Evolutionary conservation across 1,140 invertebrate species (phyloP), one percentile per base, ranked within the genome.

Genomic region (Procambarus virginalis): DNA sequence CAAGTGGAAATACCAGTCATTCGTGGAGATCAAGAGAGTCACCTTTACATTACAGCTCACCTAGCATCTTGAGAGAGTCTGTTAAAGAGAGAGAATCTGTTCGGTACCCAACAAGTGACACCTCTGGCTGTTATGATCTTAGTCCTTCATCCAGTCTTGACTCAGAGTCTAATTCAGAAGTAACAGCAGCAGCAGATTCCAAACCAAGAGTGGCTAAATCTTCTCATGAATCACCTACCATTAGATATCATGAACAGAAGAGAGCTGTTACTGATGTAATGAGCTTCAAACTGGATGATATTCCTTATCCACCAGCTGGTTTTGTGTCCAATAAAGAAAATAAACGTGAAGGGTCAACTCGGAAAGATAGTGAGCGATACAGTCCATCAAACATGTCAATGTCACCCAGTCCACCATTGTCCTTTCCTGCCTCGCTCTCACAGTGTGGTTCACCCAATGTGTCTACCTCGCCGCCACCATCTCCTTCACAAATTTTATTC

Each of bases 301-400:
- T 90, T 48, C 89, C 89, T 2, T 90, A 90, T 51, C 88, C 88
- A 8, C 81, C 81, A 20, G 64, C 60, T 46, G 46, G 64, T 58
- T 77, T 34, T 55, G 48, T 48, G 3, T n/a, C n/a, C 20, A 12
- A 20, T 60, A 60, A 77, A 58, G 75, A 51, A 20, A 45, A 77
- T 17, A 51, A 60, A 34, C 3, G 34, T 73, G 22, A 73, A 73
- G 10, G 20, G 5, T 4, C 14, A 10, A 55, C 3, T 76, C 22
- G 34, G 75, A 20, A 9, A 12, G 83, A 84, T 2, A 84, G 89
- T 70, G 89, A 90, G 17, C 20, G 89, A 17, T 90, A 90, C 68
- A 90, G 89, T 58, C 89, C 89, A 34, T 85, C 89, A 55, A 90
- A 85, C 49, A 90, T 90, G 89, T 90, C 89, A 64, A 70, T 90